Evolutionary conservation across 2,888 invertebrate species (phyloP).

Genomic region (Rhorus exstirpatorius): DNA sequence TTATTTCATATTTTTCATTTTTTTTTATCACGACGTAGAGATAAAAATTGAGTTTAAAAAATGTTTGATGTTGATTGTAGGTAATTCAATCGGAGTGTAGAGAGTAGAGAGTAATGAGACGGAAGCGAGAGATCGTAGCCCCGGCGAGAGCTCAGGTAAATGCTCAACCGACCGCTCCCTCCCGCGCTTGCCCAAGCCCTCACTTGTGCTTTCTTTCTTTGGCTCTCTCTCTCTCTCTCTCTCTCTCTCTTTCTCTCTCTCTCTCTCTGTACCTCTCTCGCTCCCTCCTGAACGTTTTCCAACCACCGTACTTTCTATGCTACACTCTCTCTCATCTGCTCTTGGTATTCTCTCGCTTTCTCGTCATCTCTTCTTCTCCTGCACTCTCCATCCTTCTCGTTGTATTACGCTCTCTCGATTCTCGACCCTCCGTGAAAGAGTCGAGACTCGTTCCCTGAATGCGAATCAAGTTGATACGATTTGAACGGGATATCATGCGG

Average conservation of each 20-base stretch:
- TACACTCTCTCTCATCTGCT: slow-evolving; percentile 52
- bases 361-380: slow-evolving; percentile 21
- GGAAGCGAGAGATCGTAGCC: slow-evolving; percentile 81
- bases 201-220: slow-evolving; percentile 35
- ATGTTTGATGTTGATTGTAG: slow-evolving; percentile 84
- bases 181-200: slow-evolving; percentile 54
- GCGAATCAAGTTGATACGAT: slow-evolving; percentile 83
- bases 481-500: slow-evolving; percentile 78
- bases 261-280: not conserved
- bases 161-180: slow-evolving; percentile 77
- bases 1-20: slow-evolving; percentile 44
- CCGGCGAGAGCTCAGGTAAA: slow-evolving; percentile 78
- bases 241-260: slow-evolving; percentile 46
- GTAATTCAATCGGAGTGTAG: slow-evolving; percentile 83
- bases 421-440: slow-evolving; percentile 77
- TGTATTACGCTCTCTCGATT: slow-evolving; percentile 71
- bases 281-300: slow-evolving; percentile 40
- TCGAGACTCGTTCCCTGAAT: slow-evolving; percentile 80
- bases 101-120: slow-evolving; percentile 83
- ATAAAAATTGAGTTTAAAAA: slow-evolving; percentile 82
- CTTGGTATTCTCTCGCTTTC: slow-evolving; percentile 32
- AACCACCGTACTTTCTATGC: slow-evolving; percentile 57
- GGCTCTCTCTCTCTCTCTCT: slow-evolving; percentile 46
- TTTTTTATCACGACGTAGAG: slow-evolving; percentile 57
- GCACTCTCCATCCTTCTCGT: slow-evolving; percentile 44